Percentiles rank a stretch among this genome's conserved stretches.
These are phyloP conservation scores for Rallus limicola DNA, from an alignment of 2,113 vertebrate species.

Conservation along the genomic window DNA sequence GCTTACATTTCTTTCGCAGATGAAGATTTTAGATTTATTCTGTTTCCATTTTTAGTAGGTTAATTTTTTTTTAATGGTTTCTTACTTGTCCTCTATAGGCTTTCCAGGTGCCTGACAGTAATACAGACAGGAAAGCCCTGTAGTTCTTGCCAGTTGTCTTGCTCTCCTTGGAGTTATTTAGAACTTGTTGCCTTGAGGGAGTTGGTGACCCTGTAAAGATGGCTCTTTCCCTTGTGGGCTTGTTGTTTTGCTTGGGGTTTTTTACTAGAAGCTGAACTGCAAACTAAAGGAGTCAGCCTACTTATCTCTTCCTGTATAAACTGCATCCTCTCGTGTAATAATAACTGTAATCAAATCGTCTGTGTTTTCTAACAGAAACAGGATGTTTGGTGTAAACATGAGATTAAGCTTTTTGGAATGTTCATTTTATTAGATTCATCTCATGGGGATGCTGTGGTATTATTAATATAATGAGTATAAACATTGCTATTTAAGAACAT, in stretches of 20 bases:
- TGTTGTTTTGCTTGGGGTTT: neutral
- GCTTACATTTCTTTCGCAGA: neutral
- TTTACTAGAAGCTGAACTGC: neutral
- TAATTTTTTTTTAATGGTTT: neutral
- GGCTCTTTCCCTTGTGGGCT: neutral
- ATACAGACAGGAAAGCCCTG: neutral
- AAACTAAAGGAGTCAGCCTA: neutral
- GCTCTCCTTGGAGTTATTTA: neutral
- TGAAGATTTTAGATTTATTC: neutral
- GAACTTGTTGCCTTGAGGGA: neutral
- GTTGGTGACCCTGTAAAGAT: neutral
- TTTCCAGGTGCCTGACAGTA: neutral
- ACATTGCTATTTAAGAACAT: neutral
- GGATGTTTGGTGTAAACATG: slow-evolving; percentile 17
- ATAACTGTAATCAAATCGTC: neutral
- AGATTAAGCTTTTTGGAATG: slow-evolving; percentile 56
- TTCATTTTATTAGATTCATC: neutral
- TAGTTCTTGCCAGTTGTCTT: neutral
- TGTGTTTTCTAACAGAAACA: neutral
- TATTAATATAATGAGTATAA: neutral
- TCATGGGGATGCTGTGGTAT: neutral
- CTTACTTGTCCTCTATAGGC: neutral
- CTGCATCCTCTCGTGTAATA: neutral
- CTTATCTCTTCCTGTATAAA: neutral
- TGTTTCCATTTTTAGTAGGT: neutral